A percentile compares a stretch with the other conserved stretches of the same genome.
phyloP scores from a whole-genome alignment of 2,113 vertebrate species.

The Cygnus buccinator region DNA sequence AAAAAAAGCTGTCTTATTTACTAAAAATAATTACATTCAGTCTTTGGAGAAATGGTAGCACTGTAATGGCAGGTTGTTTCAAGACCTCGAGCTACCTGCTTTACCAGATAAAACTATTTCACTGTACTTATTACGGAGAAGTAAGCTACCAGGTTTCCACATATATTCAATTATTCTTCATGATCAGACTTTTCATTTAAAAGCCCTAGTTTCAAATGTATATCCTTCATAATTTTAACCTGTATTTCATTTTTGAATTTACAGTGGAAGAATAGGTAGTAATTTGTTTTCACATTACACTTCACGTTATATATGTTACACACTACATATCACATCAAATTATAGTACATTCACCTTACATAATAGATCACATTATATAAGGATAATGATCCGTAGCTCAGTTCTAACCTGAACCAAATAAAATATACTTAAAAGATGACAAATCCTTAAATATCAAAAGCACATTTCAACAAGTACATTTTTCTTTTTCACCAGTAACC shows the following conservation, averaged over 20 bases:
- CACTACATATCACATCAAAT: background rate
- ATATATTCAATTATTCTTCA: background rate
- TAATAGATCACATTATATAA: background rate
- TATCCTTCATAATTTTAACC: background rate
- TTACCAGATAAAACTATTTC: background rate
- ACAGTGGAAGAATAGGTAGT: background rate
- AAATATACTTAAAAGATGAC: background rate
- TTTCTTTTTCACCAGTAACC: background rate
- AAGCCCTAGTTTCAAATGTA: background rate
- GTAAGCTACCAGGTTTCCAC: background rate
- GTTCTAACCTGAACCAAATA: background rate
- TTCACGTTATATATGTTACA: background rate
- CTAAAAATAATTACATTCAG: background rate
- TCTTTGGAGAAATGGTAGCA: background rate
- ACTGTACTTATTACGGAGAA: background rate
- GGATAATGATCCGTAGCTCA: background rate
- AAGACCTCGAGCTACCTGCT: background rate
- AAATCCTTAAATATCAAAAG: background rate
- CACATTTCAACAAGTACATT: background rate
- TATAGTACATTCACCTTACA: accelerated
- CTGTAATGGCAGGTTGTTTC: background rate
- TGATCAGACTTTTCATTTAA: background rate
- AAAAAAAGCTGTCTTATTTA: background rate
- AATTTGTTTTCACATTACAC: background rate
- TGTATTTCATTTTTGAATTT: background rate